These are phyloP conservation scores for Emys orbicularis DNA, from an alignment of 2,797 vertebrate species.

Conservation along the genomic window DNA sequence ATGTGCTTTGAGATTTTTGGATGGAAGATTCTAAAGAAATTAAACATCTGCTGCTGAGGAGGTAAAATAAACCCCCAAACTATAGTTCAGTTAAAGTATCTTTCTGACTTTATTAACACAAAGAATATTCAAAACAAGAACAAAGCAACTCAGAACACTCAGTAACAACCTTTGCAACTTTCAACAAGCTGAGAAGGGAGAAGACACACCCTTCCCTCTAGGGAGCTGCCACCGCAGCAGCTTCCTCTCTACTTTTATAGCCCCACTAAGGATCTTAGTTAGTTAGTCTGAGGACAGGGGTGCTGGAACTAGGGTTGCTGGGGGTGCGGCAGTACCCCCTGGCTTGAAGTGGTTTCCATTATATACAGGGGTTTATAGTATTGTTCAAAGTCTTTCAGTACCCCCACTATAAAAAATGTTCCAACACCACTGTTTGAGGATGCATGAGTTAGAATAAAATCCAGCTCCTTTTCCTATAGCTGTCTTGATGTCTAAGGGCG, in stretches of 20 bases:
- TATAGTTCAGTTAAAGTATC: background rate
- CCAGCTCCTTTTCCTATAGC: background rate
- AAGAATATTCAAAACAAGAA: background rate
- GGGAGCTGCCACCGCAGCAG: background rate
- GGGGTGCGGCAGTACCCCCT: no score
- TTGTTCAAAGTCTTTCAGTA: no score
- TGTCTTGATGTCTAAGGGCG: background rate
- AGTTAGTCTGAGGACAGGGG: no score
- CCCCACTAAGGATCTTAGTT: background rate
- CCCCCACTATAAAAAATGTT: no score
- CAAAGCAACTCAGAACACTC: conserved; percentile 7
- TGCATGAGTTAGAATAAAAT: background rate
- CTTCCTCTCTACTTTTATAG: background rate
- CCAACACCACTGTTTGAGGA: background rate
- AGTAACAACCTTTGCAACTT: conserved; percentile 4
- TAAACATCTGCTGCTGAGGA: background rate
- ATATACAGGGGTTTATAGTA: no score
- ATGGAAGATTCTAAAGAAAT: conserved; percentile 1
- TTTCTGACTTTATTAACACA: background rate
- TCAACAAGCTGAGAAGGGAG: background rate
- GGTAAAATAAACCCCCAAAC: background rate
- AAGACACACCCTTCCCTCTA: background rate
- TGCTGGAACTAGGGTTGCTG: no score
- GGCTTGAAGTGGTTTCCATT: no score
- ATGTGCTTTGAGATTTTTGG: background rate